Percentiles rank a stretch among this genome's conserved stretches.
Evolutionary conservation across 2,113 vertebrate genomes (phyloP).

Genomic region (Cyphomyrus discorhynchus): DNA sequence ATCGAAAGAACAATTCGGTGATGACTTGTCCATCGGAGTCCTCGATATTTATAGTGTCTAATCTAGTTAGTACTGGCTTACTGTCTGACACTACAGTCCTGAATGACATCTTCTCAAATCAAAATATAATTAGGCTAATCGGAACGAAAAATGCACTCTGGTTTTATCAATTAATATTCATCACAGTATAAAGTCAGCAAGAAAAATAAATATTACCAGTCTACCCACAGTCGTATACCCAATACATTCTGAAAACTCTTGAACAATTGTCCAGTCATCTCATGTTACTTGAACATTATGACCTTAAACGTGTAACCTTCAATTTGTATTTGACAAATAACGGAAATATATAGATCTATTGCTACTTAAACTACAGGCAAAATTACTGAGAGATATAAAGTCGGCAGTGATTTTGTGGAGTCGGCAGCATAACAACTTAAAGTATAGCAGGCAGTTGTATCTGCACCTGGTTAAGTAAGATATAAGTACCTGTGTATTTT

Average conservation of each 20-base stretch:
- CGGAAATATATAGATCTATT: neutral
- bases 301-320: neutral
- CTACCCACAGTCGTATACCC: neutral
- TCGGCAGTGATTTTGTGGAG: neutral
- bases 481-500: slow-evolving; percentile 57
- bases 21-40: neutral
- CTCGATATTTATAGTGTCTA: slow-evolving; percentile 19
- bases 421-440: neutral
- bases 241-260: neutral
- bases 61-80: slow-evolving; percentile 17
- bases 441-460: too few species aligned
- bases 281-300: neutral
- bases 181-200: neutral
- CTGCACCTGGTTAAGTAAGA: neutral
- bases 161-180: neutral
- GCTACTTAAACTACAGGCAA: neutral
- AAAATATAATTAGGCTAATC: neutral
- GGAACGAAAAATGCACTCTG: neutral
- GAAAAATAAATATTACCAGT: neutral
- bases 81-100: neutral
- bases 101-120: neutral
- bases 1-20: neutral
- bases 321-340: neutral
- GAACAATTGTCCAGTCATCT: neutral
- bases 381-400: neutral